phyloP scores from a whole-genome alignment of 1,140 invertebrate genomes.

The Plutomurus gul region DNA sequence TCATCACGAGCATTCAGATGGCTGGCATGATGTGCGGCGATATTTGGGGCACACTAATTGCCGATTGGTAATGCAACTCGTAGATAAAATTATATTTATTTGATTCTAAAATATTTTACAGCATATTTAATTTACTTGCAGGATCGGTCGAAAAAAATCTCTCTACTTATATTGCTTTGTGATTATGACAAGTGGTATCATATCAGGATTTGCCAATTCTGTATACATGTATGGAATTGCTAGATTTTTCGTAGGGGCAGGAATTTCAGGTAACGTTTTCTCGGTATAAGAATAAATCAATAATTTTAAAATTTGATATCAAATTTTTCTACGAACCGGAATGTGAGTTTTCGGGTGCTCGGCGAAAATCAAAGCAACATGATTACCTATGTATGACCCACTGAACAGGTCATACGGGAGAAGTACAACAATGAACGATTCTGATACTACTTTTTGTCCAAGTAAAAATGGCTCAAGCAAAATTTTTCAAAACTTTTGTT shows the following conservation, averaged over 20 bases:
- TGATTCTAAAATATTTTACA: neutral
- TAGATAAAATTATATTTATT: neutral
- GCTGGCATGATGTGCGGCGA: slow-evolving; percentile 24
- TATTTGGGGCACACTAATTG: neutral
- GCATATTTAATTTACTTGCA: neutral
- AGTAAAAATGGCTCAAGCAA: too few species aligned
- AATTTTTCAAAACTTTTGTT: too few species aligned
- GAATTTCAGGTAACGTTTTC: slow-evolving; percentile 1
- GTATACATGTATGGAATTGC: neutral
- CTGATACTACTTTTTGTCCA: too few species aligned
- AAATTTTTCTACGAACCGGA: too few species aligned
- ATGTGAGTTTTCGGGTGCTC: too few species aligned
- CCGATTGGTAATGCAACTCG: neutral
- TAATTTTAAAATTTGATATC: neutral
- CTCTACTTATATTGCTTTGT: neutral
- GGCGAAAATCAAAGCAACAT: too few species aligned
- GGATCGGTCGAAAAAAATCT: slow-evolving; percentile 17
- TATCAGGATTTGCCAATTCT: neutral
- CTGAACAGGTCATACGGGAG: too few species aligned
- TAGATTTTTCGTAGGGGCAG: slow-evolving; percentile 16
- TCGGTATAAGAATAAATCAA: too few species aligned
- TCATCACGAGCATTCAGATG: slow-evolving; percentile 37
- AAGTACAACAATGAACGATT: too few species aligned
- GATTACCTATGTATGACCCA: too few species aligned
- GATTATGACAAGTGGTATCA: neutral